Conservation (phyloP, 2,888 invertebrate species). For the Anoncus sp. region DNA sequence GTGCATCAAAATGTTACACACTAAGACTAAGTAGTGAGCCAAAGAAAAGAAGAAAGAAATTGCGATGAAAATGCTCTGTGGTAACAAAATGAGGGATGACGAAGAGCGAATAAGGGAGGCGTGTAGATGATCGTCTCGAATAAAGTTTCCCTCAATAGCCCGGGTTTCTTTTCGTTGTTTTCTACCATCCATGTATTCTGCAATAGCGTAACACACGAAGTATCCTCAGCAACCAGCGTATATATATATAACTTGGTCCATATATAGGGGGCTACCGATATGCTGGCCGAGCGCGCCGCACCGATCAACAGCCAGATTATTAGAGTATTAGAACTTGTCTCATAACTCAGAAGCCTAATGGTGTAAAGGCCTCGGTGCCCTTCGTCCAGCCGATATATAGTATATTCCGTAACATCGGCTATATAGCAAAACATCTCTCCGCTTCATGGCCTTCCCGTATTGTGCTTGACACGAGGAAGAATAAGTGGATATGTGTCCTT, state of each 20-base stretch:
- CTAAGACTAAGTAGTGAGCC: too few species aligned
- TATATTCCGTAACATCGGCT: slow-evolving; percentile 47
- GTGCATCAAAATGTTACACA: not conserved
- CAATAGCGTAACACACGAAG: slow-evolving; percentile 21
- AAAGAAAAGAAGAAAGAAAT: slow-evolving; percentile 17
- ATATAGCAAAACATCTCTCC: slow-evolving; percentile 48
- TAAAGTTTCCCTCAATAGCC: slow-evolving; percentile 74
- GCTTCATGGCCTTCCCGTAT: slow-evolving; percentile 66
- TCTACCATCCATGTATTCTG: not conserved
- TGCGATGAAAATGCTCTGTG: slow-evolving; percentile 38
- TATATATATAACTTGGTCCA: slow-evolving; percentile 37
- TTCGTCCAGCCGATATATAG: slow-evolving; percentile 54
- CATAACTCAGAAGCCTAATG: slow-evolving; percentile 82
- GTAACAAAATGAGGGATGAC: slow-evolving; percentile 58
- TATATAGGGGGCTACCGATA: slow-evolving; percentile 42
- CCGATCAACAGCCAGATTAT: slow-evolving; percentile 82
- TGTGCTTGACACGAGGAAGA: slow-evolving; percentile 77
- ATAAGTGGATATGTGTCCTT: slow-evolving; percentile 66
- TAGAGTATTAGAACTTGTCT: slow-evolving; percentile 82
- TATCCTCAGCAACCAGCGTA: slow-evolving; percentile 28
- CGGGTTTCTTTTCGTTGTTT: slow-evolving; percentile 31
- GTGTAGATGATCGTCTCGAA: slow-evolving; percentile 79
- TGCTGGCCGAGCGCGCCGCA: slow-evolving; percentile 53
- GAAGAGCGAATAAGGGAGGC: slow-evolving; percentile 72
- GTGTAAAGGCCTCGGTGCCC: slow-evolving; percentile 70